Evolutionary conservation across 2,113 vertebrate genomes (phyloP).

Genomic region (Talpa occidentalis): DNA sequence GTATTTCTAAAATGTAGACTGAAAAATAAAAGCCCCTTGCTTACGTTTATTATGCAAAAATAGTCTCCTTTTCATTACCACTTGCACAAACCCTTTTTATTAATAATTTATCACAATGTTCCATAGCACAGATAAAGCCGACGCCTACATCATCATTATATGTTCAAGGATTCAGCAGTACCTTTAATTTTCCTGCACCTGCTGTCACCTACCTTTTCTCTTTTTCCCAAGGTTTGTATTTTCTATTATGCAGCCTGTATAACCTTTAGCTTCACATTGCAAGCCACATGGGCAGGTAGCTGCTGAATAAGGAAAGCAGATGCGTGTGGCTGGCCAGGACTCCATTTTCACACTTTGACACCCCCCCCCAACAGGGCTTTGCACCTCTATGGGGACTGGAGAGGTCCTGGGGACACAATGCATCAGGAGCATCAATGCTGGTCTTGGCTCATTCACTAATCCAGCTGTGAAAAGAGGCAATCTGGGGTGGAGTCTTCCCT

Average conservation of each 20-base stretch:
- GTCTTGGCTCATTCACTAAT: neutral
- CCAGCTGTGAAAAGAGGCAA: neutral
- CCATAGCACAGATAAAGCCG: conserved; percentile 57
- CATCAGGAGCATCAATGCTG: neutral
- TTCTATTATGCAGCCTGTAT: neutral
- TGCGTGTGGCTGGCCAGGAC: neutral
- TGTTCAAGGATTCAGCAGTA: neutral
- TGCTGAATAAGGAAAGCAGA: neutral
- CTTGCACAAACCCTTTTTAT: conserved; percentile 47
- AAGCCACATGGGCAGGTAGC: neutral
- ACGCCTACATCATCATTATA: conserved; percentile 38
- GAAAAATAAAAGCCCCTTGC: conserved; percentile 38
- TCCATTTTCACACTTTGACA: neutral
- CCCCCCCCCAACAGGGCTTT: neutral
- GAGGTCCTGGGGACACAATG: neutral
- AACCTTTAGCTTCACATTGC: neutral
- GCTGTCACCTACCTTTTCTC: conserved; percentile 16
- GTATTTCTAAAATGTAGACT: conserved; percentile 16
- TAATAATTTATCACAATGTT: conserved; percentile 68
- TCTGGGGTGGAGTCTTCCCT: neutral
- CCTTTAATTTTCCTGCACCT: conserved; percentile 51
- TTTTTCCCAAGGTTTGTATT: conserved; percentile 10
- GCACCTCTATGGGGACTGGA: fast-evolving
- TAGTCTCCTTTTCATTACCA: conserved; percentile 45
- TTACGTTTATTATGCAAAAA: conserved; percentile 32